These are phyloP conservation scores for Tenebrio molitor DNA, from an alignment of 1,140 invertebrate species.

Conservation along the genomic window DNA sequence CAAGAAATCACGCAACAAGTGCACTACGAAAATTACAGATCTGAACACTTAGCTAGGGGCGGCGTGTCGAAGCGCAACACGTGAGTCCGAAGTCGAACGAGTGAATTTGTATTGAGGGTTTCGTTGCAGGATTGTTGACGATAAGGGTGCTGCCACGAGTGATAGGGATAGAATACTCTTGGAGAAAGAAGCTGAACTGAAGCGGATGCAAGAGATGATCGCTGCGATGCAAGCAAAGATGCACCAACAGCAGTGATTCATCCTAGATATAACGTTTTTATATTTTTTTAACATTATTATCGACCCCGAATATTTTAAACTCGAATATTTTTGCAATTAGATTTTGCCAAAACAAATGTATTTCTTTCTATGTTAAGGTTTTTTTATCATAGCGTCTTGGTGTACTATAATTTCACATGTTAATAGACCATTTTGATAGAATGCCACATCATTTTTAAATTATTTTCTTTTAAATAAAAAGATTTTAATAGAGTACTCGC, in stretches of 20 bases:
- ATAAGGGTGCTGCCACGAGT: conserved; percentile 67
- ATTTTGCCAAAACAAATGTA: not conserved
- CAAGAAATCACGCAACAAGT: conserved; percentile 97
- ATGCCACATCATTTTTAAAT: too few relatives aligned
- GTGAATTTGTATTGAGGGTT: too few relatives aligned
- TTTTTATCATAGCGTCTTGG: not conserved
- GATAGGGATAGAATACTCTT: conserved; percentile 89
- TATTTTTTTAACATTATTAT: conserved; percentile 16
- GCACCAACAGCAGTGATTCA: conserved; percentile 72
- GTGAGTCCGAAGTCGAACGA: conserved; percentile 70
- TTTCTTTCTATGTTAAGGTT: too few relatives aligned
- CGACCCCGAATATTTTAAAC: too few relatives aligned
- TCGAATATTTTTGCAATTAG: conserved; percentile 21
- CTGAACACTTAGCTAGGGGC: conserved; percentile 86
- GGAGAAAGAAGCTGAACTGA: conserved; percentile 91
- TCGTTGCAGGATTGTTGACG: conserved; percentile 61
- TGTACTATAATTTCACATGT: conserved; percentile 15
- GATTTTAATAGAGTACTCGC: too few relatives aligned
- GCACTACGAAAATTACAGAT: conserved; percentile 97
- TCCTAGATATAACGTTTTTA: not conserved
- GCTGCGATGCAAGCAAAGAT: conserved; percentile 95
- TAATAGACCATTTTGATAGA: not conserved
- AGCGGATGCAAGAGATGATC: conserved; percentile 95
- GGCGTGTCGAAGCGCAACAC: conserved; percentile 79
- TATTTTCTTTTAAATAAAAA: too few relatives aligned